Evolutionary conservation across 2,888 invertebrate genomes (phyloP), one percentile per base, ranked within the genome.

Genomic region (Caenorhabditis sp.): DNA sequence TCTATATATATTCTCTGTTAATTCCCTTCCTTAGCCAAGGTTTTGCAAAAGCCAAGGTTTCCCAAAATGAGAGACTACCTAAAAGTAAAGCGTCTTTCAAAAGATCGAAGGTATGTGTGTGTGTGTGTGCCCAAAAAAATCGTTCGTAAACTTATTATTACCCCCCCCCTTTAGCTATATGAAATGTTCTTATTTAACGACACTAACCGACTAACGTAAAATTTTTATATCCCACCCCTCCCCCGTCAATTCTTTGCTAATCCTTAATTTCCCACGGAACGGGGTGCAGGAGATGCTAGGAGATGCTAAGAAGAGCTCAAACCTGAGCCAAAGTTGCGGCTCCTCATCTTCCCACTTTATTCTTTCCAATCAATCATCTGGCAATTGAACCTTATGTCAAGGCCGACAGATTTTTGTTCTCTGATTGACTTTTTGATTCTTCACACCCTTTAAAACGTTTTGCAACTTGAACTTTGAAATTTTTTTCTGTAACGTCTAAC

Each of bases 61-160:
- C 55, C 3, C 8, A 28, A 50, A 35, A 67, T 76, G 76, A 60
- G 58, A 20, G 76, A 76, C 22, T n/a, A 50, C 5, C 47, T 76
- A 15, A 76, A 67, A 32, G 76, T 67, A 3, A 76, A 61, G 1
- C 67, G 76, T 6, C 53, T 65, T 13, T 44, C 58, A 1, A 76
- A 76, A 51, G 76, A 76, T 26, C 51, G 76, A 24, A 67, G 56
- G 72, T 72, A n/a, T 18, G 61, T 47, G 5, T 44, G n/a, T n/a
- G n/a, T n/a, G n/a, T n/a, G n/a, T n/a, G n/a, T n/a, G n/a, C n/a
- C n/a, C 1, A 55, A n/a, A 32, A 28, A 51, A 18, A 22, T 8
- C 4, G 47, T 50, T 55, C n/a, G n/a, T 13, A 55, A 67, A 26
- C 28, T 67, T n/a, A n/a, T n/a, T n/a, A n/a, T n/a, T n/a, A n/a